Conservation (phyloP, 2,797 vertebrate species). For the Myiotriccus ornatus region DNA sequence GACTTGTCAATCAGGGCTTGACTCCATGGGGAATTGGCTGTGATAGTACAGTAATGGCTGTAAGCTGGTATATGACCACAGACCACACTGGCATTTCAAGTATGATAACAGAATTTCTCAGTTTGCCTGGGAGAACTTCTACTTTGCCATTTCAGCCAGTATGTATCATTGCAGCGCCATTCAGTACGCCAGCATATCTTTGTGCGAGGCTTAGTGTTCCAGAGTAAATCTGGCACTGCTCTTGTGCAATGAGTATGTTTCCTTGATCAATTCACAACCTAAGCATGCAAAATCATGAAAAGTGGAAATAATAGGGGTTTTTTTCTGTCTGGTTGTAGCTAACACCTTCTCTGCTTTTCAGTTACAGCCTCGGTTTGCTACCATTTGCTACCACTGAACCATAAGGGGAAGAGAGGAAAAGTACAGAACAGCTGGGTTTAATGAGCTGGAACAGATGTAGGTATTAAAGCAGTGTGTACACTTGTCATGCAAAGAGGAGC, state of each 20-base stretch:
- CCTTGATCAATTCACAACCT: background rate
- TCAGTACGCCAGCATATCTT: background rate
- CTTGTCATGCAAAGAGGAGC: background rate
- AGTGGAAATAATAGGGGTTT: background rate
- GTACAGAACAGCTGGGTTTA: conserved; percentile 45
- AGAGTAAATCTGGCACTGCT: background rate
- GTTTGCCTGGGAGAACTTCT: background rate
- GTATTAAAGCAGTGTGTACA: background rate
- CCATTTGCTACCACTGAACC: background rate
- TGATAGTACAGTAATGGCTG: background rate
- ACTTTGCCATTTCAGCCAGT: background rate
- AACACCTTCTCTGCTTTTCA: background rate
- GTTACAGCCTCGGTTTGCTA: background rate
- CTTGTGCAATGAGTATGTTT: background rate
- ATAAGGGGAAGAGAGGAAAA: background rate
- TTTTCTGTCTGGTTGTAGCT: background rate
- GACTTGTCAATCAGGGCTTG: background rate
- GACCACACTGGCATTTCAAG: background rate
- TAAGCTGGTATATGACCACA: background rate
- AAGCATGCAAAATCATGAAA: background rate
- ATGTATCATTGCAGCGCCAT: background rate
- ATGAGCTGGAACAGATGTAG: conserved; percentile 36
- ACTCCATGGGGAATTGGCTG: background rate
- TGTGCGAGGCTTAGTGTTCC: background rate
- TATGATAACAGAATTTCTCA: background rate